These are phyloP conservation scores for Willowsia nigromaculata DNA, from an alignment of 2,888 invertebrate species.

Conservation along the genomic window DNA sequence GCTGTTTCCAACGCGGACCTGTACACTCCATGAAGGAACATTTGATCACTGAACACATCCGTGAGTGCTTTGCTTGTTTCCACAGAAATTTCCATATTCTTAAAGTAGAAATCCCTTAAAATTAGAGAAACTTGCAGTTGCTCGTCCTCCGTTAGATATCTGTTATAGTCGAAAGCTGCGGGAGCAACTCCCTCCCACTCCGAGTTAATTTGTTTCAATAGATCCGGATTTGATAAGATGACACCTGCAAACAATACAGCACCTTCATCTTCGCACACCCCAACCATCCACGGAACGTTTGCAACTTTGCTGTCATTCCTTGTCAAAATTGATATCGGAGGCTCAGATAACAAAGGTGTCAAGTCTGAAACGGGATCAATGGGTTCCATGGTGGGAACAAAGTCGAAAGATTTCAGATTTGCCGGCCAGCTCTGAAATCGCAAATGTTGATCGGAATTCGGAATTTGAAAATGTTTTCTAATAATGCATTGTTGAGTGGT, in stretches of 20 bases:
- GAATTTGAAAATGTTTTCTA: not conserved
- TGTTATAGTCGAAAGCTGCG: not conserved
- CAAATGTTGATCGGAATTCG: not conserved
- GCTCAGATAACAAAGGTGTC: conserved; percentile 31
- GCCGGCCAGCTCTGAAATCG: not conserved
- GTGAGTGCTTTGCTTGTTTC: not conserved
- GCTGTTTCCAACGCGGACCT: conserved; percentile 27
- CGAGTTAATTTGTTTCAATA: not conserved
- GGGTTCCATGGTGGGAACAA: not conserved
- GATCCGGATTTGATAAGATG: not conserved
- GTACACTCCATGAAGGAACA: not conserved
- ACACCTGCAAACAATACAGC: not conserved
- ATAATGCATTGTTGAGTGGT: not conserved
- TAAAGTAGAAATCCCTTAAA: conserved; percentile 55
- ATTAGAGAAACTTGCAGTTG: not conserved
- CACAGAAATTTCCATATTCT: not conserved
- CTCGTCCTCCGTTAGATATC: not conserved
- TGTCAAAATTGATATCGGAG: not conserved
- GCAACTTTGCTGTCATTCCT: not conserved
- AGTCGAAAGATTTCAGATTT: not conserved
- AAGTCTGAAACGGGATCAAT: not conserved
- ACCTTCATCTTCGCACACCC: conserved; percentile 43
- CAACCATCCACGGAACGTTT: conserved; percentile 42
- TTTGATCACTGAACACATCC: not conserved
- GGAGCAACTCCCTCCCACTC: conserved; percentile 42